Percentiles rank a stretch among this genome's conserved stretches.
Conservation (phyloP, 35 echinoderm and acorn worm genomes). For the Apostichopus parvimensis region DNA sequence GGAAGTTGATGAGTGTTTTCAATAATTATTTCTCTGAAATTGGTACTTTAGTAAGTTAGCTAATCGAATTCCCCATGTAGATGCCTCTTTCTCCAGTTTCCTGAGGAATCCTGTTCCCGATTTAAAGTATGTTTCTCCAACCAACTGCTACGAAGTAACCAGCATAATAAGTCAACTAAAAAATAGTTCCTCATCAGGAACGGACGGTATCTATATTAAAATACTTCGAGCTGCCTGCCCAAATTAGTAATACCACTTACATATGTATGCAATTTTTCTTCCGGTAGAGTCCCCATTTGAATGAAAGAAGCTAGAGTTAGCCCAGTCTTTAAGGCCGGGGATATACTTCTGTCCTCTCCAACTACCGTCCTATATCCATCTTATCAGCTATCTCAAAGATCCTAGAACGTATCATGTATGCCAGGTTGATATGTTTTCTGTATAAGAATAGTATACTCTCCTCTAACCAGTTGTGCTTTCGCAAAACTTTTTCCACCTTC, state of each 20-base stretch:
- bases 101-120: neutral
- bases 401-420: neutral
- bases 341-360: neutral
- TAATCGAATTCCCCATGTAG: neutral
- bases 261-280: neutral
- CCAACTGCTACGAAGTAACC: neutral
- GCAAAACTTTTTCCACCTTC: neutral
- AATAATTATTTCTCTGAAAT: neutral
- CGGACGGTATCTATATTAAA: too few relatives aligned
- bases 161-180: constrained; percentile 2
- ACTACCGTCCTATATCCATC: neutral
- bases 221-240: neutral
- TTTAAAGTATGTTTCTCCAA: too few relatives aligned
- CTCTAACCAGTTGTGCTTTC: neutral
- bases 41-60: neutral
- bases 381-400: constrained; percentile 1
- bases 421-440: neutral
- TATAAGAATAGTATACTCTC: neutral
- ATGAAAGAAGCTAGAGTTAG: neutral
- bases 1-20: constrained; percentile 5
- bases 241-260: neutral
- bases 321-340: neutral
- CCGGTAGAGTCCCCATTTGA: neutral
- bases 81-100: neutral
- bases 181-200: neutral